Conservation (phyloP, 2,113 vertebrate species). For the Urocolius indicus region DNA sequence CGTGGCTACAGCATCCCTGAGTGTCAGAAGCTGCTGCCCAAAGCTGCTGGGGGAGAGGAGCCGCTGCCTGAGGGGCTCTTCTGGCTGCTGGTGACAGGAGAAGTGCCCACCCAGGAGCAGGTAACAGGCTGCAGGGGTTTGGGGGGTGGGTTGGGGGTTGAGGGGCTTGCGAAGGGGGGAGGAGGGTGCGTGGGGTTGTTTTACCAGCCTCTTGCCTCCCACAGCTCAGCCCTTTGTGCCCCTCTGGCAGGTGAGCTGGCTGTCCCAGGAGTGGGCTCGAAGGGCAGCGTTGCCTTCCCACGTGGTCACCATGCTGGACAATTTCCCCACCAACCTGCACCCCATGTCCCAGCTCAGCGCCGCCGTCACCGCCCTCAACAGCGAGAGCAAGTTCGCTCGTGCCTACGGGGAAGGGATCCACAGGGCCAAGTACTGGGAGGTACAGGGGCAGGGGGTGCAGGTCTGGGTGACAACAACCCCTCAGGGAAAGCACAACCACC, state of each 20-base stretch:
- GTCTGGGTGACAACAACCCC: too few relatives aligned
- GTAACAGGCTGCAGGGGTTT: conserved; percentile 60
- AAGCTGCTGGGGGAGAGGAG: conserved; percentile 89
- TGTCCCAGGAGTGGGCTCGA: conserved; percentile 96
- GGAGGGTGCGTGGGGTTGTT: too few relatives aligned
- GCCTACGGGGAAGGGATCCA: conserved; percentile 93
- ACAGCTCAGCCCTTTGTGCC: neutral
- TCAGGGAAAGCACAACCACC: too few relatives aligned
- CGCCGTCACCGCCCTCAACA: conserved; percentile 95
- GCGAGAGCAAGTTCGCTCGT: conserved; percentile 93
- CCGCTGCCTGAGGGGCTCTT: conserved; percentile 95
- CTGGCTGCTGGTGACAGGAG: conserved; percentile 94
- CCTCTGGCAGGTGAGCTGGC: conserved; percentile 85
- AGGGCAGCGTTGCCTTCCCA: conserved; percentile 95
- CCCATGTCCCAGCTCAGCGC: conserved; percentile 98
- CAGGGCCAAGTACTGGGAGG: conserved; percentile 97
- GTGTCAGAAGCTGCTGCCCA: conserved; percentile 93
- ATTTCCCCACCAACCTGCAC: conserved; percentile 97
- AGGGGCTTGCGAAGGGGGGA: fast-evolving
- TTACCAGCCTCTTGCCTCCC: fast-evolving
- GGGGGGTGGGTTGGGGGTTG: too few relatives aligned
- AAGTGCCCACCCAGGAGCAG: conserved; percentile 92
- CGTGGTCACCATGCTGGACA: conserved; percentile 98
- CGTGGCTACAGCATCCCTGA: conserved; percentile 96
- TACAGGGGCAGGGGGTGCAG: conserved; percentile 23